phyloP scores from a whole-genome alignment of 2,113 vertebrate genomes.

The Nycticorax nycticorax region DNA sequence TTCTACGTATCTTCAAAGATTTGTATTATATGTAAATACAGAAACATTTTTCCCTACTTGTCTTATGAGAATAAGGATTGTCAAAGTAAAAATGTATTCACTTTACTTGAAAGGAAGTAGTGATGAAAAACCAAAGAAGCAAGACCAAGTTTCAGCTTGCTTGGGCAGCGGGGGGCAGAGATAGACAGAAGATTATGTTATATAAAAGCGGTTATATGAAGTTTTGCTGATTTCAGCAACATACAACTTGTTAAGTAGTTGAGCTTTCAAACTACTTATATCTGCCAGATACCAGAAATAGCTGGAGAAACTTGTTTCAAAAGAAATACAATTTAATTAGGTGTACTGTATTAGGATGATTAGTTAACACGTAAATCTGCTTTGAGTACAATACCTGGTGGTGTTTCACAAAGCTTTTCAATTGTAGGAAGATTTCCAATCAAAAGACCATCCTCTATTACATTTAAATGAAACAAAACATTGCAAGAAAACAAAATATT shows the following conservation, averaged over 20 bases:
- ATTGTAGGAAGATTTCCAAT: constrained; percentile 85
- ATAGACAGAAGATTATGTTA: not conserved
- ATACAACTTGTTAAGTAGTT: constrained; percentile 6
- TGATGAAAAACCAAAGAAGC: not conserved
- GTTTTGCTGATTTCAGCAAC: constrained; percentile 44
- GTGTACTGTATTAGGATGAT: constrained; percentile 54
- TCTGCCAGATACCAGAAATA: constrained; percentile 38
- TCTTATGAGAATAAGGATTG: not conserved
- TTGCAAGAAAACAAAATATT: constrained; percentile 70
- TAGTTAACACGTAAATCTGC: constrained; percentile 64
- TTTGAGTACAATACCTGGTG: constrained; percentile 84
- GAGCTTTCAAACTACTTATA: constrained; percentile 15
- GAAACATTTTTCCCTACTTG: not conserved
- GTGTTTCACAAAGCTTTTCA: constrained; percentile 88
- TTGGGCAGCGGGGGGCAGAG: not conserved
- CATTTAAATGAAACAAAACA: constrained; percentile 75
- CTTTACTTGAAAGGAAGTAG: not conserved
- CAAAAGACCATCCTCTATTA: constrained; percentile 88
- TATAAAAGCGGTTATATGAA: not conserved
- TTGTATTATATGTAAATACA: not conserved
- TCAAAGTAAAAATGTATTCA: not conserved
- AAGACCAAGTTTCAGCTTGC: not conserved
- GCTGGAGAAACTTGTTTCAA: constrained; percentile 31
- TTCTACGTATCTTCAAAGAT: not conserved
- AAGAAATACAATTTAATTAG: constrained; percentile 33